Conservation (phyloP, 2,888 invertebrate species). For the Pheosia tremula region DNA sequence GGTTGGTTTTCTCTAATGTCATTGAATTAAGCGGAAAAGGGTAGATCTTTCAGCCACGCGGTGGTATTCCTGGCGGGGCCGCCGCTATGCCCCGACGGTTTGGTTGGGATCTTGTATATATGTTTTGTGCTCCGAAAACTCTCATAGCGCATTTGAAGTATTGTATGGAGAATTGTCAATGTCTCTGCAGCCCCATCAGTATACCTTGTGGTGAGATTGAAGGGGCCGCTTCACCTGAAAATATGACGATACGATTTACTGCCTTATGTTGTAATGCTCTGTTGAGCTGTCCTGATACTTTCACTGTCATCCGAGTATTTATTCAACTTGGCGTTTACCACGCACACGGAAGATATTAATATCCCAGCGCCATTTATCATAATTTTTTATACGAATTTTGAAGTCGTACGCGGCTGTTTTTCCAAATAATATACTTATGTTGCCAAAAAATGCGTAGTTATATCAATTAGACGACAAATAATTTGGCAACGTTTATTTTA, state of each 20-base stretch:
- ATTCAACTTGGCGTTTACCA: conserved; percentile 23
- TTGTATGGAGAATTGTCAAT: too few relatives aligned
- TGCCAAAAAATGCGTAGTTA: conserved; percentile 32
- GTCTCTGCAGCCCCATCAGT: too few relatives aligned
- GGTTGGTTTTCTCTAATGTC: conserved; percentile 63
- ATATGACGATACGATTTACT: conserved; percentile 46
- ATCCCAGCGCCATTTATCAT: conserved; percentile 17
- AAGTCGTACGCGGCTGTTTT: conserved; percentile 23
- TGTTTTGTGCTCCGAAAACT: too few relatives aligned
- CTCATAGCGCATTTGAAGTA: too few relatives aligned
- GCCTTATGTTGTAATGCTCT: conserved; percentile 34
- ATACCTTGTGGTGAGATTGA: too few relatives aligned
- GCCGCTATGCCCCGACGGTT: too few relatives aligned
- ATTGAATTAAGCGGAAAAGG: conserved; percentile 47
- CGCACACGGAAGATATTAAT: conserved; percentile 19
- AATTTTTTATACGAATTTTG: conserved; percentile 21
- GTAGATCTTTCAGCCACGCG: too few relatives aligned
- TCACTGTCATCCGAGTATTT: conserved; percentile 41
- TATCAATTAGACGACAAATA: conserved; percentile 40
- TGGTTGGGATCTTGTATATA: too few relatives aligned
- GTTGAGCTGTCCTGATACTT: conserved; percentile 34
- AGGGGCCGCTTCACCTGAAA: conserved; percentile 41
- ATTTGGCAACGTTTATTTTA: conserved; percentile 40
- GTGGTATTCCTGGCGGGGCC: too few relatives aligned
- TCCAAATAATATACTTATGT: conserved; percentile 20